Evolutionary conservation across 2,797 vertebrate species (phyloP), one percentile per base, ranked within the genome.

Genomic region (Crypturellus tataupa): DNA sequence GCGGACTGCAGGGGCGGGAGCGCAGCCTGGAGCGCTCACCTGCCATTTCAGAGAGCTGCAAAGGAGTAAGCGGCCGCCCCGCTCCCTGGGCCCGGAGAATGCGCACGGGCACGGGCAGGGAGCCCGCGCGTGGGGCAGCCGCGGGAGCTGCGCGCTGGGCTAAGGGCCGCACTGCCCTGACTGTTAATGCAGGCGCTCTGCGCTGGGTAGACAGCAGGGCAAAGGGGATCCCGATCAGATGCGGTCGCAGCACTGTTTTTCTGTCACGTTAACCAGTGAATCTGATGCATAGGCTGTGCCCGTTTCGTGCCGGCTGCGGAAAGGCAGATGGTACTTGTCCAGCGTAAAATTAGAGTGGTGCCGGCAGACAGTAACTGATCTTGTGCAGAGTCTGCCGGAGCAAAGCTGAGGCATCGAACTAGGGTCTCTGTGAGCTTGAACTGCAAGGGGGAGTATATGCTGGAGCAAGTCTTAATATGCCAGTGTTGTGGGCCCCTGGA

Each of bases 241-340:
- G 60, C 31, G 10, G 81, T 80, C 84, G 64, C 84, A 25, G 64
- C 76, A 75, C 65, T 92, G 92, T 78, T 59, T 8, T 62, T 70
- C 90, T 80, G 86, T 85, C 92, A 73, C 47, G 60, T 85, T 77
- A 92, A 75, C 71, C 19, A 12, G 35, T 25, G 94, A 76, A 90
- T 56, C 47, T 62, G 72, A 58, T 86, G 86, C 92, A 78, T 40
- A 79, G 93, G 84, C 83, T 68, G 53, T 44, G 87, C 60, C 21
- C 44, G 37, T 40, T 69, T 71, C n/a, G 49, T 29, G 75, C 79
- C 83, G 85, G 70, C 91, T 83, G 76, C 89, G 46, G 91, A 92
- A 80, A 87, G 89, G 58, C 91, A 60, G 78, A 80, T 80, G 93
- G 73, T 78, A 87, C 91, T 93, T 42, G 82, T 80, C 94, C 77